Evolutionary conservation across 2,113 vertebrate genomes (phyloP).

Genomic region (Hippoglossus stenolepis): DNA sequence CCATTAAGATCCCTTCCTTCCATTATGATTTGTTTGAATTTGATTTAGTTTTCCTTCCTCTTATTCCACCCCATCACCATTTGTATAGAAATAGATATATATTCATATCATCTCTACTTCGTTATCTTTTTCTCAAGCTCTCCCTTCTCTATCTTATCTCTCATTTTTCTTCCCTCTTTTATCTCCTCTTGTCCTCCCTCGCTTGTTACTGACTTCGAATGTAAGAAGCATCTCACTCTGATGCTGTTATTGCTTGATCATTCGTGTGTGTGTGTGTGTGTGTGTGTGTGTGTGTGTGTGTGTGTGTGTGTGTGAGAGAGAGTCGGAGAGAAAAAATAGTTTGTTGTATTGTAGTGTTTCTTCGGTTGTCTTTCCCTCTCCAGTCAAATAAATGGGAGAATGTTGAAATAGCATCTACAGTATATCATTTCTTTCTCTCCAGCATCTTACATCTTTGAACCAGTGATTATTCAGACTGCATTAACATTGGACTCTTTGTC

Average conservation of each 20-base stretch:
- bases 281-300: no score
- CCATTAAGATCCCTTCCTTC: background rate
- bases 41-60: background rate
- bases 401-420: background rate
- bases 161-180: background rate
- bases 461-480: background rate
- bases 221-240: background rate
- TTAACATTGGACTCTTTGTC: slow-evolving; percentile 13
- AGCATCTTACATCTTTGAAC: background rate
- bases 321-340: background rate
- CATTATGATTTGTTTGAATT: background rate
- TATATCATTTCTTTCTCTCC: background rate
- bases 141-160: background rate
- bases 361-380: background rate
- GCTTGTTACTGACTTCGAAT: background rate
- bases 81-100: background rate
- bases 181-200: background rate
- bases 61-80: background rate
- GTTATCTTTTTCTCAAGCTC: background rate
- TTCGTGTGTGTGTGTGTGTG: background rate
- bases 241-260: background rate
- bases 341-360: background rate
- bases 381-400: background rate
- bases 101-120: background rate
- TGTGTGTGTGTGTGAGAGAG: no score